These are phyloP conservation scores for Theodoxus fluviatilis DNA, from an alignment of 2,888 invertebrate genomes.

Conservation along the genomic window DNA sequence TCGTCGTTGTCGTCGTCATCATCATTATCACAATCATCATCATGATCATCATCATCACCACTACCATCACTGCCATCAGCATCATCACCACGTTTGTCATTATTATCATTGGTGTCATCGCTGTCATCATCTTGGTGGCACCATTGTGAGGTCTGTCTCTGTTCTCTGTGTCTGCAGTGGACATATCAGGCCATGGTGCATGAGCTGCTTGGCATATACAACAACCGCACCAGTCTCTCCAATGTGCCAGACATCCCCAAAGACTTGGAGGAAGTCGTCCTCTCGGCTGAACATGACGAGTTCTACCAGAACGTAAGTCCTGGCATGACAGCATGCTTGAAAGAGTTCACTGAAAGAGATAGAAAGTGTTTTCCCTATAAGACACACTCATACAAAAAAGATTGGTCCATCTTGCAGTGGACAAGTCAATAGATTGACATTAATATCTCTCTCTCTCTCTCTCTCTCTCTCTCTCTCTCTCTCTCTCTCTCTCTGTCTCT, in stretches of 20 bases:
- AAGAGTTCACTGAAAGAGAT: no score
- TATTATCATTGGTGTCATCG: background rate
- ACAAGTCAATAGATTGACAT: no score
- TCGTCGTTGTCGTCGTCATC: background rate
- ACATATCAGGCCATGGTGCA: constrained; percentile 99
- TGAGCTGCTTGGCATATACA: constrained; percentile 89
- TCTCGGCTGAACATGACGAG: constrained; percentile 94
- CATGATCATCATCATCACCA: background rate
- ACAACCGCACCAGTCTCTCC: constrained; percentile 90
- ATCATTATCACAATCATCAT: background rate
- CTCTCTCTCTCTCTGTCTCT: background rate
- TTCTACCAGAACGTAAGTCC: constrained; percentile 88
- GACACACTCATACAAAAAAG: no score
- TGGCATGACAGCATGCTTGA: no score
- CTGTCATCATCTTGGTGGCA: background rate
- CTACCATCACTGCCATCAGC: background rate
- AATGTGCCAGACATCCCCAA: constrained; percentile 83
- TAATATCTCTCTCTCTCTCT: background rate
- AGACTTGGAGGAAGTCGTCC: constrained; percentile 90
- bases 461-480: background rate
- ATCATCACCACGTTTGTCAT: background rate
- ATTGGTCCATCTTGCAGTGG: no score
- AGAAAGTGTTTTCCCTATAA: no score
- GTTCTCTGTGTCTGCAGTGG: constrained; percentile 69
- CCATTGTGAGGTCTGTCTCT: background rate